Evolutionary conservation across 2,888 invertebrate genomes (phyloP), one percentile per base, ranked within the genome.

Genomic region (Meganola albula): DNA sequence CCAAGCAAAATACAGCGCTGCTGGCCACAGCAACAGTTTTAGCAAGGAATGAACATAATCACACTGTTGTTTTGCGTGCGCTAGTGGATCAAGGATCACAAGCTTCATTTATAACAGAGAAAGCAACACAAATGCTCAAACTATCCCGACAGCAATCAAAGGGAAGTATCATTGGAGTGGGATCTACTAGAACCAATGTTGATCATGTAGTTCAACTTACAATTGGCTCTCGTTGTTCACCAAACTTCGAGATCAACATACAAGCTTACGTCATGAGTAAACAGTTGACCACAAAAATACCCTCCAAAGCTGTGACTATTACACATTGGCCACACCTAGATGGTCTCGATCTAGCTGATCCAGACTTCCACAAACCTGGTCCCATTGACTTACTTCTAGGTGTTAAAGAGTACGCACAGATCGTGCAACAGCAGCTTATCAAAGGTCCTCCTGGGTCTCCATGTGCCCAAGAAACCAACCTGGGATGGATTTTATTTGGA

Each of bases 401-500:
- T n/a, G n/a, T n/a, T n/a, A n/a, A n/a, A n/a, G n/a, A n/a, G n/a
- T n/a, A n/a, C n/a, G n/a, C n/a, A n/a, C n/a, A n/a, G n/a, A 48
- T 44, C 11, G 5, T 48, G 8, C 27, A 38, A 28, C 12, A 26
- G 5, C 25, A 35, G 11, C 2, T 48, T 13, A 44, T 52, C 30
- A 46, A 43, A 22, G 44, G 48, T 26, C 44, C 48, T 10, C 37
- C 39, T 13, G 46, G 44, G 3, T 26, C 44, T 4, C 43, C 44
- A 11, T 38, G 43, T 23, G 53, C 55, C 4, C 53, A 53, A 12
- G 34, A 39, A 32, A 53, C 47, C 5, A 42, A 18, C 28, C 43
- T 53, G 8, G 53, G 49, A n/a, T n/a, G n/a, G n/a, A n/a, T n/a
- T n/a, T n/a, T n/a, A 20, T 45, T 42, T 25, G 53, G 49, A 26